Base-by-base conservation (phyloP, 1,140 invertebrate genomes). In the Pentalonia nigronervosa region DNA sequence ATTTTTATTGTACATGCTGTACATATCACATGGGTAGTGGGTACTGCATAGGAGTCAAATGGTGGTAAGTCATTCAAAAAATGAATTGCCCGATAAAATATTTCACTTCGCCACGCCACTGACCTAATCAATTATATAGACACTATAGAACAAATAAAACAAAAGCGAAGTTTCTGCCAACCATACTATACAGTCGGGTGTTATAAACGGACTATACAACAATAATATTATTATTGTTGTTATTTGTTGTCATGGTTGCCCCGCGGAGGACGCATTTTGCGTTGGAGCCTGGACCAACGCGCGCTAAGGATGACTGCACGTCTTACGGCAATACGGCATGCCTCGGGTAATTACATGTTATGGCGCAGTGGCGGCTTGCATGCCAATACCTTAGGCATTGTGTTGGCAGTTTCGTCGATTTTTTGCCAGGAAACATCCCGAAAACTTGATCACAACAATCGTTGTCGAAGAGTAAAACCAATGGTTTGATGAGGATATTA, bases 361-460 rank as follows among this genome's bases (percentile, higher is more conserved):
- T n/a, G 30, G 60, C 60, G 3, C 60, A n/a, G 30, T 34, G n/a
- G 14, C n/a, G 60, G 60, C 60, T 76, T 17, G 60, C 60, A 76
- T 76, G 60, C 60, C 60, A 76, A 76, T 76, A 76, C 60, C 60
- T 76, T 76, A n/a, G 60, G 14, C 60, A 76, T 76, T 76, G 60
- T 76, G 60, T 76, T 30, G 30, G 60, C n/a, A 76, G 14, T 76
- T 76, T 76, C 30, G 60, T 76, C n/a, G n/a, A 76, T 76, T 76
- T 41, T 76, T 76, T 76, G 60, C 30, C 60, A 76, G n/a, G 60
- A 76, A n/a, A 76, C n/a, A 20, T 34, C 60, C 14, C 7, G 60
- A n/a, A 76, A 76, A 76, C 60, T 76, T n/a, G 60, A n/a, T 76
- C 30, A 76, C 60, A 76, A 76, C 60, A 76, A 76, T 76, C n/a